Evolutionary conservation across 2,888 invertebrate genomes (phyloP).

Genomic region (Pandemis heparana): DNA sequence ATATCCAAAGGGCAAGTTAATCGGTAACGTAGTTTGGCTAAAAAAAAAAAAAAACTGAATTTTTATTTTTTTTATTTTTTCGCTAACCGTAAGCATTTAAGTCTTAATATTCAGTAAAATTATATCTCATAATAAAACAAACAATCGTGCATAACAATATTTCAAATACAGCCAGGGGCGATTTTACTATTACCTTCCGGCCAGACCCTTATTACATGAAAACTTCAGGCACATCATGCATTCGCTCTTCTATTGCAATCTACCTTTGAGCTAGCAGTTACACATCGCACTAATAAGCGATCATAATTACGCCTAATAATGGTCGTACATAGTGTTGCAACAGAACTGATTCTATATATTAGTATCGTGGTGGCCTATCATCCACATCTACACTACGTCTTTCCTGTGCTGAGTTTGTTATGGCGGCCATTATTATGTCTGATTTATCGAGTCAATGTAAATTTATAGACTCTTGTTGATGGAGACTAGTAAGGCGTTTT

Average conservation of each 20-base stretch:
- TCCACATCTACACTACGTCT: slow-evolving; percentile 15
- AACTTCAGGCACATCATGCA: not conserved
- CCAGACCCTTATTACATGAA: not conserved
- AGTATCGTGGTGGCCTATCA: slow-evolving; percentile 24
- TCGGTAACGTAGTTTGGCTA: too few species aligned
- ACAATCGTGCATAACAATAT: too few species aligned
- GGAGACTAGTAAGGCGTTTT: too few species aligned
- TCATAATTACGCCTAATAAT: slow-evolving; percentile 28
- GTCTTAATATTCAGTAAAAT: too few species aligned
- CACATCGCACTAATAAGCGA: slow-evolving; percentile 38
- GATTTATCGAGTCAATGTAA: not conserved
- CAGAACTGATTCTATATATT: slow-evolving; percentile 32
- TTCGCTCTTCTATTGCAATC: slow-evolving; percentile 20
- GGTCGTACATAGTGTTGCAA: slow-evolving; percentile 29
- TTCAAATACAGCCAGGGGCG: too few species aligned
- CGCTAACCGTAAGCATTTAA: too few species aligned
- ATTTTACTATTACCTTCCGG: too few species aligned
- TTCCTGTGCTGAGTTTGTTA: slow-evolving; percentile 19
- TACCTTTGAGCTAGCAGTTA: slow-evolving; percentile 33
- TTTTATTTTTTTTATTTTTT: too few species aligned
- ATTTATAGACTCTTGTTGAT: not conserved
- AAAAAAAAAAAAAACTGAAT: too few species aligned
- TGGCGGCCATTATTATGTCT: slow-evolving; percentile 4
- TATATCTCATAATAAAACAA: too few species aligned
- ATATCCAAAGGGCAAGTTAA: too few species aligned